Conservation (phyloP, 2,113 vertebrate genomes). For the Plestiodon gilberti region DNA sequence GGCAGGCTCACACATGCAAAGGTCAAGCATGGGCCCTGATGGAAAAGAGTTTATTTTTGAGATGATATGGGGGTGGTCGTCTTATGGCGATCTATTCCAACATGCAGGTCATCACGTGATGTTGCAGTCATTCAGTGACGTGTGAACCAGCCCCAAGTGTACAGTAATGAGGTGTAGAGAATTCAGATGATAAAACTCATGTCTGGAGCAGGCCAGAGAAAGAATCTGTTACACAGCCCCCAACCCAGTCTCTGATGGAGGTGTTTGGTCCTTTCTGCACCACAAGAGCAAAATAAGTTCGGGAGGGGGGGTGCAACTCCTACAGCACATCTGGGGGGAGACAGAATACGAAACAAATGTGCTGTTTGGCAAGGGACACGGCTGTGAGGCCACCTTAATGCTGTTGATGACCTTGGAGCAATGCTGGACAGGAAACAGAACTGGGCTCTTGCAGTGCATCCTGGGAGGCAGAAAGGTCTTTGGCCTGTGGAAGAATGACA, state of each 20-base stretch:
- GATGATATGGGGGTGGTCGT: too few relatives aligned
- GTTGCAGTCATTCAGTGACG: too few relatives aligned
- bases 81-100: too few relatives aligned
- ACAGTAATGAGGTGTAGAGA: too few relatives aligned
- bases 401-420: not conserved
- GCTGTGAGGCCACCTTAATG: rapidly evolving
- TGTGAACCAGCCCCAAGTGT: too few relatives aligned
- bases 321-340: not conserved
- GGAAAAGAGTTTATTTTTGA: too few relatives aligned
- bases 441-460: not conserved
- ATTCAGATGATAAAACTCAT: too few relatives aligned
- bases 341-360: not conserved
- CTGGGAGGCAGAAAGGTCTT: not conserved
- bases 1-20: too few relatives aligned
- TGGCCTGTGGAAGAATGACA: not conserved
- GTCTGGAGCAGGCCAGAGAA: not conserved
- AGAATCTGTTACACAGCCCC: not conserved
- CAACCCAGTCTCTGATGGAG: not conserved
- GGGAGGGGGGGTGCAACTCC: not conserved
- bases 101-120: too few relatives aligned
- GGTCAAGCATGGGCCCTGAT: too few relatives aligned
- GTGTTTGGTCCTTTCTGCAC: not conserved
- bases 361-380: rapidly evolving
- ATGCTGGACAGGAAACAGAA: not conserved
- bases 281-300: rapidly evolving